phyloP scores from a whole-genome alignment of 2,797 vertebrate species.

The Hirundo rustica region DNA sequence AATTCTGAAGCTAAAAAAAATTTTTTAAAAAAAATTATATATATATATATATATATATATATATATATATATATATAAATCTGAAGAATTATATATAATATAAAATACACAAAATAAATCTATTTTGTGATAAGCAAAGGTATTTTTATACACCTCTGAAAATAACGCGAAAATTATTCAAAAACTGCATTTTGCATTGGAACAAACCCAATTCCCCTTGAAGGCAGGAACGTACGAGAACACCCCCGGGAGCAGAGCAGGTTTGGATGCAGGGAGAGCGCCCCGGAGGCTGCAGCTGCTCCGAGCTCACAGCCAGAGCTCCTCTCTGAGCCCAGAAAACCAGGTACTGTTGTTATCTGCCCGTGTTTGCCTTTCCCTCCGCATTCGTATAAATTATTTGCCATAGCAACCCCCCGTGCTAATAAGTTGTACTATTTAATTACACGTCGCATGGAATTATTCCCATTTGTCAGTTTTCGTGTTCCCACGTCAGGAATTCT shows the following conservation, averaged over 20 bases:
- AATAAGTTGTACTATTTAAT: conserved; percentile 2
- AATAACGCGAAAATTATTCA: background rate
- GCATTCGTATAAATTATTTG: background rate
- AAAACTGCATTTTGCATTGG: background rate
- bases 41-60: no score
- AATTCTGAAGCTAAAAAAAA: background rate
- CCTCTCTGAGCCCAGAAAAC: background rate
- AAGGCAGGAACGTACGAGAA: fast-evolving
- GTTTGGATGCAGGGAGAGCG: background rate
- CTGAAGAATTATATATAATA: background rate
- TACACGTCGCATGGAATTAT: background rate
- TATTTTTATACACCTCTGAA: background rate
- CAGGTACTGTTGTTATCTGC: background rate
- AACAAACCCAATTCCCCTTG: fast-evolving
- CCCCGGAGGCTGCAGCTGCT: background rate
- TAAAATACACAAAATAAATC: background rate
- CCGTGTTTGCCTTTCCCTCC: background rate
- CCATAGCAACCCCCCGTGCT: background rate
- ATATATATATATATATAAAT: no score
- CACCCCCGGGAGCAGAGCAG: background rate
- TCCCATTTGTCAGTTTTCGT: background rate
- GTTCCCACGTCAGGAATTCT: background rate
- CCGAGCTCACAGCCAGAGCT: background rate
- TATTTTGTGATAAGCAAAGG: background rate
- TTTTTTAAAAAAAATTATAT: no score